phyloP scores from a whole-genome alignment of 2,888 invertebrate genomes.

The Acleris laterana region DNA sequence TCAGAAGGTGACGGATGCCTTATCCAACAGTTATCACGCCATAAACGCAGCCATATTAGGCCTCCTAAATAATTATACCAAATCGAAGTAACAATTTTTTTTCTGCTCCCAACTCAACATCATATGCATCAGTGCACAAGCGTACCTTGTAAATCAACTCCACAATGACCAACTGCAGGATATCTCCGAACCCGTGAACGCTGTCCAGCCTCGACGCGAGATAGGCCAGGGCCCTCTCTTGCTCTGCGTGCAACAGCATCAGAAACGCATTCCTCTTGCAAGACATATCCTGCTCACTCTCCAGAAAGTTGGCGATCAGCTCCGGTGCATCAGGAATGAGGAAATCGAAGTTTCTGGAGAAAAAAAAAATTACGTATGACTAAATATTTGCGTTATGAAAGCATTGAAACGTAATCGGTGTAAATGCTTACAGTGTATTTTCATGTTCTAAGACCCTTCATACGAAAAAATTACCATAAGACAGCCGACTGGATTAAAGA shows the following conservation, averaged over 20 bases:
- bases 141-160: conserved; percentile 98
- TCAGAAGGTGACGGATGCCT: too few relatives aligned
- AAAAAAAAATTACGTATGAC: background rate
- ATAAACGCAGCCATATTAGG: too few relatives aligned
- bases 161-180: conserved; percentile 98
- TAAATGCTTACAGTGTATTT: too few relatives aligned
- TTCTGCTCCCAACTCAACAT: background rate
- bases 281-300: conserved; percentile 99
- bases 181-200: conserved; percentile 97
- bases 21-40: too few relatives aligned
- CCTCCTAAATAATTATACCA: too few relatives aligned
- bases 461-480: too few relatives aligned
- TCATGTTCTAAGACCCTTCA: too few relatives aligned
- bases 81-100: too few relatives aligned
- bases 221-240: conserved; percentile 96
- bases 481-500: too few relatives aligned
- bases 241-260: conserved; percentile 98
- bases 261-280: conserved; percentile 99
- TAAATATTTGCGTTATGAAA: too few relatives aligned
- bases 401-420: too few relatives aligned
- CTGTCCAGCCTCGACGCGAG: conserved; percentile 96
- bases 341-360: conserved; percentile 95
- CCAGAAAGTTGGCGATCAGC: conserved; percentile 96
- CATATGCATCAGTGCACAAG: background rate
- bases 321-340: conserved; percentile 99